A percentile compares a stretch with the other conserved stretches of the same genome.
These are phyloP conservation scores for Gymnorhina tibicen DNA, from an alignment of 2,113 vertebrate species.

Conservation along the genomic window DNA sequence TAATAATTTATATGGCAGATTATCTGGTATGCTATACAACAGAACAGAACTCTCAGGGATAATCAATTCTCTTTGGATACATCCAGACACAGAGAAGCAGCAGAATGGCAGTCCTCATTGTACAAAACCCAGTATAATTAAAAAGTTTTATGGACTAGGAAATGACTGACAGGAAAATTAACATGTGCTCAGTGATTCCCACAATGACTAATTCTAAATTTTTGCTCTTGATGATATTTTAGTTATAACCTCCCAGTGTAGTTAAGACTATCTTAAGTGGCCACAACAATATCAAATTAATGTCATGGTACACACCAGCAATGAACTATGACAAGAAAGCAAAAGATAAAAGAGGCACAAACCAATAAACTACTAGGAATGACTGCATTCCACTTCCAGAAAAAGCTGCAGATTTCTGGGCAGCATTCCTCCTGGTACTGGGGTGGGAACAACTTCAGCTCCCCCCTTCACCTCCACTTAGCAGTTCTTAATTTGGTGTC, in stretches of 20 bases:
- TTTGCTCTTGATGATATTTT: background rate
- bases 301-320: background rate
- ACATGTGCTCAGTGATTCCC: background rate
- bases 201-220: background rate
- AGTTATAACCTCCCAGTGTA: background rate
- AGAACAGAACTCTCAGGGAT: background rate
- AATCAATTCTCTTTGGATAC: background rate
- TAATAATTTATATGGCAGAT: background rate
- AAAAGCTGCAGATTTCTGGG: background rate
- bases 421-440: background rate
- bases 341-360: background rate
- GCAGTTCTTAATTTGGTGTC: background rate
- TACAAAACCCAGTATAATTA: background rate
- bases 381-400: background rate
- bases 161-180: background rate
- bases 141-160: background rate
- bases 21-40: background rate
- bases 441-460: background rate
- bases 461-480: background rate
- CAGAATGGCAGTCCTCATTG: background rate
- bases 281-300: background rate
- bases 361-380: background rate
- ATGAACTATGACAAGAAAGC: background rate
- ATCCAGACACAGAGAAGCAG: background rate
- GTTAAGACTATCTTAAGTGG: background rate